A percentile compares a stretch with the other conserved stretches of the same genome.
These are phyloP conservation scores for Lineus longissimus DNA, from an alignment of 1,140 invertebrate genomes.

Conservation along the genomic window DNA sequence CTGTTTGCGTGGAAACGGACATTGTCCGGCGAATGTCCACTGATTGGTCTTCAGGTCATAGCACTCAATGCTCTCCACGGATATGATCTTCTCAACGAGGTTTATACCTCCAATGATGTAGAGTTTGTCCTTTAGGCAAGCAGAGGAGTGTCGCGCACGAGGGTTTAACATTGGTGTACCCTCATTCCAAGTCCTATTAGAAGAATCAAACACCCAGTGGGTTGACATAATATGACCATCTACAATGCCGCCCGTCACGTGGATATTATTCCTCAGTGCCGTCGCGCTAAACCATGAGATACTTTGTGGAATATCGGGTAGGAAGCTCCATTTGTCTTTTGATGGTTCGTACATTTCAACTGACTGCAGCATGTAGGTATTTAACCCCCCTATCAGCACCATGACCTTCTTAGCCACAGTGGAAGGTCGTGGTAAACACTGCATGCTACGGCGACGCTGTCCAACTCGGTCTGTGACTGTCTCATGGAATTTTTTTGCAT, in stretches of 20 bases:
- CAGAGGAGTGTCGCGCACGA: slow-evolving; percentile 45
- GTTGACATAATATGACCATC: slow-evolving; percentile 40
- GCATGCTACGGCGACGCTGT: slow-evolving; percentile 42
- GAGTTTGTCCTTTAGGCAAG: slow-evolving; percentile 35
- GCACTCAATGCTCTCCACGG: slow-evolving; percentile 44
- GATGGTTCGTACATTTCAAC: slow-evolving; percentile 49
- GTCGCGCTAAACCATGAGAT: slow-evolving; percentile 40
- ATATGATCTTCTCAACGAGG: slow-evolving; percentile 30
- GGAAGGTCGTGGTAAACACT: slow-evolving; percentile 46
- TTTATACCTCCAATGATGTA: slow-evolving; percentile 48
- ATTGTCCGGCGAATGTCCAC: slow-evolving; percentile 42
- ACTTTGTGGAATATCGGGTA: slow-evolving; percentile 40
- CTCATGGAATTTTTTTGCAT: slow-evolving; percentile 42
- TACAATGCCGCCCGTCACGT: slow-evolving; percentile 47
- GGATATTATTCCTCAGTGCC: slow-evolving; percentile 40
- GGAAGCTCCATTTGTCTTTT: slow-evolving; percentile 42
- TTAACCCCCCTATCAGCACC: slow-evolving; percentile 42
- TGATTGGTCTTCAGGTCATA: slow-evolving; percentile 36
- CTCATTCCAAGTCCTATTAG: slow-evolving; percentile 35
- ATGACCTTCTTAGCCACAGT: slow-evolving; percentile 51
- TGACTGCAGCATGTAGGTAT: slow-evolving; percentile 26
- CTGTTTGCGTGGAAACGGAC: slow-evolving; percentile 39
- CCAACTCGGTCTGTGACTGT: slow-evolving; percentile 36
- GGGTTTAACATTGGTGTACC: slow-evolving; percentile 36
- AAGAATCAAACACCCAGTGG: slow-evolving; percentile 47